Percentiles rank a stretch among this genome's conserved stretches.
These are phyloP conservation scores for Fratercula arctica DNA, from an alignment of 2,797 vertebrate genomes.

Conservation along the genomic window DNA sequence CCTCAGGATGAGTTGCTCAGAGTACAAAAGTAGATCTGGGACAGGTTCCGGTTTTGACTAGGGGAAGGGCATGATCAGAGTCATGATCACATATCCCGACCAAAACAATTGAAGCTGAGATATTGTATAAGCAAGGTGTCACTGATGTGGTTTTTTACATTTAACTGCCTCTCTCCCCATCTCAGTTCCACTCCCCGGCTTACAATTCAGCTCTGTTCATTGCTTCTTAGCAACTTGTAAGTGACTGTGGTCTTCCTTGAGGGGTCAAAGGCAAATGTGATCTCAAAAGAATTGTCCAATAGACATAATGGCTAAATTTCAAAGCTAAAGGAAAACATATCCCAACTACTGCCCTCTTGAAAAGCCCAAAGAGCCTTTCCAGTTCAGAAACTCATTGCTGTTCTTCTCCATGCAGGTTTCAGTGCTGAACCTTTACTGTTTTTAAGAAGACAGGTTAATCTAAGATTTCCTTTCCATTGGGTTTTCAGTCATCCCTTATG, in stretches of 20 bases:
- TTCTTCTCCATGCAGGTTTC: neutral
- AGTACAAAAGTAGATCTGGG: neutral
- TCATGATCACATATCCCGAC: accelerated
- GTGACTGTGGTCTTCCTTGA: neutral
- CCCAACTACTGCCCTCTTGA: neutral
- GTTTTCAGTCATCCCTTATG: neutral
- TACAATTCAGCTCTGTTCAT: neutral
- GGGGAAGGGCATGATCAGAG: neutral
- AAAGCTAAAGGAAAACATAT: neutral
- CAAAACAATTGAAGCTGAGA: neutral
- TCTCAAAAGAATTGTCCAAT: neutral
- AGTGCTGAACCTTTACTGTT: neutral
- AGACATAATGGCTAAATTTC: neutral
- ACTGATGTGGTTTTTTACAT: neutral
- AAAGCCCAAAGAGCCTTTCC: neutral
- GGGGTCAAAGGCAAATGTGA: neutral
- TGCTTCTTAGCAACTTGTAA: neutral
- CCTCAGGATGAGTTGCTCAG: neutral
- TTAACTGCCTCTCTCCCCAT: neutral
- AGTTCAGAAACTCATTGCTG: neutral
- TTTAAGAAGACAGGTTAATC: neutral
- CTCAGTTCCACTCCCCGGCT: neutral
- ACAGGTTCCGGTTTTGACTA: neutral
- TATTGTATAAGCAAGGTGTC: neutral
- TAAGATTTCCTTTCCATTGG: accelerated